Percentiles rank a stretch among this genome's conserved stretches.
These are phyloP conservation scores for Oophaga sylvatica DNA, from an alignment of 2,797 vertebrate genomes.

Conservation along the genomic window DNA sequence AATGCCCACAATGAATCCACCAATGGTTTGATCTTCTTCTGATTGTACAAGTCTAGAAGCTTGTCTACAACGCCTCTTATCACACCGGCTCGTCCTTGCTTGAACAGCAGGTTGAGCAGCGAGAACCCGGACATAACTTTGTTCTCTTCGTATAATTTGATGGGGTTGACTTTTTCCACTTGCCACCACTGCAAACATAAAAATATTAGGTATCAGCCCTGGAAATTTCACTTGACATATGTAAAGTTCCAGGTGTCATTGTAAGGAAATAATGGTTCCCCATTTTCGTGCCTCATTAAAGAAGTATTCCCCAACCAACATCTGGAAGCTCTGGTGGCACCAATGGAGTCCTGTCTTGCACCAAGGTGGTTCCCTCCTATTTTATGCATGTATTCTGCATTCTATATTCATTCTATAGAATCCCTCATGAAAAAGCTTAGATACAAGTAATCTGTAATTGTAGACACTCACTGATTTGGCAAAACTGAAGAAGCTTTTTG, in stretches of 20 bases:
- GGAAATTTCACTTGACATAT: not conserved
- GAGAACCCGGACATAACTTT: constrained; percentile 98
- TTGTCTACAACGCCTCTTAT: constrained; percentile 87
- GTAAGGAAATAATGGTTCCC: too few species aligned
- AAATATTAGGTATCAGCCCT: not conserved
- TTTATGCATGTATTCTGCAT: too few species aligned
- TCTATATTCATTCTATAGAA: not conserved
- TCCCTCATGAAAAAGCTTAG: not conserved
- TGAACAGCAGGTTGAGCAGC: constrained; percentile 95
- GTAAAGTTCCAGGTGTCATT: too few species aligned
- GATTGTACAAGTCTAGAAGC: constrained; percentile 84
- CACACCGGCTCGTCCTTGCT: constrained; percentile 84
- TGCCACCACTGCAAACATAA: constrained; percentile 91
- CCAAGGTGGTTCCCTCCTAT: too few species aligned
- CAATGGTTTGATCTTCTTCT: constrained; percentile 94
- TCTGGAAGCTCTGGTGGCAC: too few species aligned
- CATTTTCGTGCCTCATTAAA: too few species aligned
- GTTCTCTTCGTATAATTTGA: constrained; percentile 98
- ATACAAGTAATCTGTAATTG: not conserved
- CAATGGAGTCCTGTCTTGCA: too few species aligned
- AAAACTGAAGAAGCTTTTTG: constrained; percentile 99
- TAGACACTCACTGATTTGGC: constrained; percentile 94
- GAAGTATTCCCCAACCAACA: too few species aligned
- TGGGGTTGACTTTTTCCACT: constrained; percentile 99
- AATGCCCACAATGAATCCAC: constrained; percentile 97